These are phyloP conservation scores for Brachypalpus laphriformis DNA, from an alignment of 2,888 invertebrate genomes.

Conservation along the genomic window DNA sequence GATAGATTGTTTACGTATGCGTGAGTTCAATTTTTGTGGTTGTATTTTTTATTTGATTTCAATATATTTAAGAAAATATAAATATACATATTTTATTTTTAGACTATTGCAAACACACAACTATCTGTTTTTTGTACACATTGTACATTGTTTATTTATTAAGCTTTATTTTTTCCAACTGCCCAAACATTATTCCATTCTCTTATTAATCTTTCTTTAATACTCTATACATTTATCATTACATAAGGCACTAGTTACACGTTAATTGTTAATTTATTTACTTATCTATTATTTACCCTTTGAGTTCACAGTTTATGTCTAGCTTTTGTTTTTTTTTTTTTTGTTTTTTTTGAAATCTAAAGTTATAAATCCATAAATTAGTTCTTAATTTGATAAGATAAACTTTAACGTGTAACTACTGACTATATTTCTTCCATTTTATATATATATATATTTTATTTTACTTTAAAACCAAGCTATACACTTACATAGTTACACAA, in stretches of 20 bases:
- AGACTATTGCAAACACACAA: conserved; percentile 62
- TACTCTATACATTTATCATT: conserved; percentile 64
- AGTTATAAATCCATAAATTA: conserved; percentile 62
- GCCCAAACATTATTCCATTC: conserved; percentile 10
- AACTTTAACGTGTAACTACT: conserved; percentile 82
- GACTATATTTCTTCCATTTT: conserved; percentile 79
- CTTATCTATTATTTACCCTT: conserved; percentile 68
- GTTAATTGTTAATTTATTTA: conserved; percentile 75
- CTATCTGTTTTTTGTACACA: conserved; percentile 57
- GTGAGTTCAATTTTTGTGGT: too few species aligned
- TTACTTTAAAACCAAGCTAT: conserved; percentile 75
- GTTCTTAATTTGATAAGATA: conserved; percentile 66
- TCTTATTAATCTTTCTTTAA: conserved; percentile 30
- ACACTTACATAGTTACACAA: conserved; percentile 65
- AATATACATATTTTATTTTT: conserved; percentile 58
- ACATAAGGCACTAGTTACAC: conserved; percentile 83
- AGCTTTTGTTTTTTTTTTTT: conserved; percentile 26
- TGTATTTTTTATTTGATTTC: conserved; percentile 20
- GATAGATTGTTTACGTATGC: conserved; percentile 72
- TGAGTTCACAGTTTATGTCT: conserved; percentile 69
- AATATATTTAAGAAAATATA: conserved; percentile 66
- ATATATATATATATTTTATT: conserved; percentile 71
- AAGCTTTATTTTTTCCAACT: conserved; percentile 23
- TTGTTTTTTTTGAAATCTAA: conserved; percentile 51
- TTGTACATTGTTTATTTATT: conserved; percentile 49